A percentile compares a stretch with the other conserved stretches of the same genome.
Conservation (phyloP, 1,140 invertebrate species). For the Bombus polaris region DNA sequence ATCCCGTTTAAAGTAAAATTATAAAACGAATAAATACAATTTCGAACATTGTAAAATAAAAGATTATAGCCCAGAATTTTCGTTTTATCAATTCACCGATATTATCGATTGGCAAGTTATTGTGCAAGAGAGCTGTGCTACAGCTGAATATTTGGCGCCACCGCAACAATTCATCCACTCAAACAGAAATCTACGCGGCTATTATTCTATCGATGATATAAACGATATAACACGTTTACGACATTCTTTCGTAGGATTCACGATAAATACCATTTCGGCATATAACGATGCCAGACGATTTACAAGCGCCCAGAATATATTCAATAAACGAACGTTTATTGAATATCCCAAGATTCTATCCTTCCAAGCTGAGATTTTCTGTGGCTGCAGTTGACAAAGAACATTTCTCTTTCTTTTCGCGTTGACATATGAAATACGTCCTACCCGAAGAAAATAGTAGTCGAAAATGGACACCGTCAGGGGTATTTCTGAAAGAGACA, state of each 20-base stretch:
- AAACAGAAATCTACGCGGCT: background rate
- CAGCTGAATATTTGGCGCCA: background rate
- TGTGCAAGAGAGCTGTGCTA: background rate
- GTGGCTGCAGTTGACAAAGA: background rate
- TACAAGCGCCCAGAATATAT: background rate
- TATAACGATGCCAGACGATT: background rate
- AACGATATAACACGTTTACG: background rate
- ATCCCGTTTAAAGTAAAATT: background rate
- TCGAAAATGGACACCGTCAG: slow-evolving; percentile 9
- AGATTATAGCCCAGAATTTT: background rate
- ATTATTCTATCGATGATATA: too few species aligned
- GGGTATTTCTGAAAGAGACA: background rate
- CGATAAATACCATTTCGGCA: background rate
- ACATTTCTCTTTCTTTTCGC: slow-evolving; percentile 1
- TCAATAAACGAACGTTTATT: background rate
- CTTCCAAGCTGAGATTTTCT: background rate
- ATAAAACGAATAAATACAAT: too few species aligned
- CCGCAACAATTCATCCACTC: background rate
- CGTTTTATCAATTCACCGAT: background rate
- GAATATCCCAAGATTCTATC: background rate
- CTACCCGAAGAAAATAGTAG: slow-evolving; percentile 1
- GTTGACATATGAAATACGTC: slow-evolving; percentile 33
- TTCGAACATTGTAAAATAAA: background rate
- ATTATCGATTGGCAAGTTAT: background rate
- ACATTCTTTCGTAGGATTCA: background rate